phyloP scores from a whole-genome alignment of 2,113 vertebrate genomes.

The Sebastes schlegelii region DNA sequence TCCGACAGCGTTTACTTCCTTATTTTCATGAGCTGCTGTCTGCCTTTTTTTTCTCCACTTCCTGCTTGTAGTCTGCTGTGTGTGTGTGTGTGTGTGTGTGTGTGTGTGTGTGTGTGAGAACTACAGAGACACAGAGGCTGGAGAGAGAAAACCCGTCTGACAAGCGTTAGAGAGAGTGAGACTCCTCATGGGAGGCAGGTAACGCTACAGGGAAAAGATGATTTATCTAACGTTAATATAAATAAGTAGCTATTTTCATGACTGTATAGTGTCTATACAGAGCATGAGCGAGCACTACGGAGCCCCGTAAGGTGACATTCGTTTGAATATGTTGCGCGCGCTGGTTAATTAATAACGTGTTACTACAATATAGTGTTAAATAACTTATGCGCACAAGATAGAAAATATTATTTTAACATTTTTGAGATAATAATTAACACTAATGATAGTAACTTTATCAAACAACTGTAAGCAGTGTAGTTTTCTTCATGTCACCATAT shows the following conservation, averaged over 20 bases:
- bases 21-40: slow-evolving; percentile 63
- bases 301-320: no score
- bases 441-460: no score
- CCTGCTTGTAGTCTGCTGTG: slow-evolving; percentile 39
- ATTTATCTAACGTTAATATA: not conserved
- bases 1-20: slow-evolving; percentile 78
- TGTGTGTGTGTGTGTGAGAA: not conserved
- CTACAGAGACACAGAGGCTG: slow-evolving; percentile 59
- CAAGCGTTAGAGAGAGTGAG: not conserved
- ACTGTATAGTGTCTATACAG: no score
- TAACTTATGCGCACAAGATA: not conserved
- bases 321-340: not conserved
- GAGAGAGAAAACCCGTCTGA: slow-evolving; percentile 48
- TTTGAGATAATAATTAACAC: no score
- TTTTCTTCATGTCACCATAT: not conserved
- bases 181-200: not conserved
- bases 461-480: no score
- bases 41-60: slow-evolving; percentile 47
- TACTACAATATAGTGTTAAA: not conserved
- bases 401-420: no score
- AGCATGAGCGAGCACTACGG: not conserved
- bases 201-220: no score
- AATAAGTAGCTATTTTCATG: not conserved
- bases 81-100: not conserved
- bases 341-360: not conserved